These are phyloP conservation scores for Callocephalon fimbriatum DNA, from an alignment of 2,113 vertebrate species.

Conservation along the genomic window DNA sequence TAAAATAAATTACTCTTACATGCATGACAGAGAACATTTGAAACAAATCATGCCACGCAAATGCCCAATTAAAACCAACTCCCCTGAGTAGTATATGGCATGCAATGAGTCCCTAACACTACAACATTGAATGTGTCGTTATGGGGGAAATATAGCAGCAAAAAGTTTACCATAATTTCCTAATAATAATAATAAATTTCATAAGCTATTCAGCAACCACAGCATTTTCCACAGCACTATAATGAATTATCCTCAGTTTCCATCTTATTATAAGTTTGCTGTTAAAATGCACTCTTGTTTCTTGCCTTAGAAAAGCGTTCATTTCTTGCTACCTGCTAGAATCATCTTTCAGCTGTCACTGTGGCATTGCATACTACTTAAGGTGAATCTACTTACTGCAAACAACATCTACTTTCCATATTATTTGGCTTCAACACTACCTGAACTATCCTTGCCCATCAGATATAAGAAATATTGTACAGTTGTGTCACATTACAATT, in stretches of 20 bases:
- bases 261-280: not conserved
- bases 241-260: not conserved
- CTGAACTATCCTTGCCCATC: not conserved
- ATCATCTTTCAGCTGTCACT: not conserved
- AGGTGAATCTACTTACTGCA: not conserved
- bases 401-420: not conserved
- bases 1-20: constrained; percentile 22
- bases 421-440: not conserved
- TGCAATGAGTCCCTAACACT: not conserved
- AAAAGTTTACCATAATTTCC: not conserved
- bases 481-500: not conserved
- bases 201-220: not conserved
- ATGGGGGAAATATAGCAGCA: not conserved
- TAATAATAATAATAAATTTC: not conserved
- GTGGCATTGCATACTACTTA: not conserved
- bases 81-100: not conserved
- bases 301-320: not conserved
- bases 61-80: not conserved
- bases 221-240: not conserved
- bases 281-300: not conserved
- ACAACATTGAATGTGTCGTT: not conserved
- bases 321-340: not conserved
- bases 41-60: not conserved
- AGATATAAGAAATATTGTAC: not conserved
- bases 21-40: not conserved